Percentiles rank a stretch among this genome's conserved stretches.
Evolutionary conservation across 1,140 invertebrate genomes (phyloP).

Genomic region (Drosophila virilis): DNA sequence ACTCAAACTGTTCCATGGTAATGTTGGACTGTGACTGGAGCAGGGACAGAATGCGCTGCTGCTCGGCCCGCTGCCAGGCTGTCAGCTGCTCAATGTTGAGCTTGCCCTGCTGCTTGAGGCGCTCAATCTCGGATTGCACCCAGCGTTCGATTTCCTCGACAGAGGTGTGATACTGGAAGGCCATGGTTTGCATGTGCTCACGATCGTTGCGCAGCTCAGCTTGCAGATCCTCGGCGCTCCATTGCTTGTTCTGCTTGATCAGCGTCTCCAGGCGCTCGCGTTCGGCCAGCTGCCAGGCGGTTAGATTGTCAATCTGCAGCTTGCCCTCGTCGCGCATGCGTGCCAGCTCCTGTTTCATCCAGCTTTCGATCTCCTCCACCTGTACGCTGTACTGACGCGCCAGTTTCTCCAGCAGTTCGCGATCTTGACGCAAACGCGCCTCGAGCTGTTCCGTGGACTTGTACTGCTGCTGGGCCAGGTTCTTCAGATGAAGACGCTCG

Average conservation of each 20-base stretch:
- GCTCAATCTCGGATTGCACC: slow-evolving; percentile 70
- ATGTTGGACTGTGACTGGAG: slow-evolving; percentile 72
- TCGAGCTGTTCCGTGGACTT: slow-evolving; percentile 80
- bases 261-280: slow-evolving; percentile 73
- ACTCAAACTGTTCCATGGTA: slow-evolving; percentile 73
- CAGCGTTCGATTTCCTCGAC: slow-evolving; percentile 81
- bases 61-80: slow-evolving; percentile 74
- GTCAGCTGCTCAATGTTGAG: slow-evolving; percentile 76
- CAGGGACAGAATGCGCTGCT: slow-evolving; percentile 66
- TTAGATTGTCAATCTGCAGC: slow-evolving; percentile 78
- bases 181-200: slow-evolving; percentile 81
- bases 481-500: slow-evolving; percentile 73
- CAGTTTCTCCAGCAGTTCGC: slow-evolving; percentile 67
- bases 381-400: slow-evolving; percentile 77
- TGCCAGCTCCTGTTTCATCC: slow-evolving; percentile 79
- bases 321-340: slow-evolving; percentile 80
- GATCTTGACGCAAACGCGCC: slow-evolving; percentile 71
- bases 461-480: slow-evolving; percentile 76
- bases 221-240: slow-evolving; percentile 74
- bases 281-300: slow-evolving; percentile 75
- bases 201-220: slow-evolving; percentile 71
- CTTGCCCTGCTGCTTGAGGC: slow-evolving; percentile 72
- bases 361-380: slow-evolving; percentile 77
- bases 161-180: slow-evolving; percentile 79
- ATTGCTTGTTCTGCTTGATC: slow-evolving; percentile 72